These are phyloP conservation scores for Smithornis capensis DNA, from an alignment of 2,113 vertebrate genomes.

Conservation along the genomic window DNA sequence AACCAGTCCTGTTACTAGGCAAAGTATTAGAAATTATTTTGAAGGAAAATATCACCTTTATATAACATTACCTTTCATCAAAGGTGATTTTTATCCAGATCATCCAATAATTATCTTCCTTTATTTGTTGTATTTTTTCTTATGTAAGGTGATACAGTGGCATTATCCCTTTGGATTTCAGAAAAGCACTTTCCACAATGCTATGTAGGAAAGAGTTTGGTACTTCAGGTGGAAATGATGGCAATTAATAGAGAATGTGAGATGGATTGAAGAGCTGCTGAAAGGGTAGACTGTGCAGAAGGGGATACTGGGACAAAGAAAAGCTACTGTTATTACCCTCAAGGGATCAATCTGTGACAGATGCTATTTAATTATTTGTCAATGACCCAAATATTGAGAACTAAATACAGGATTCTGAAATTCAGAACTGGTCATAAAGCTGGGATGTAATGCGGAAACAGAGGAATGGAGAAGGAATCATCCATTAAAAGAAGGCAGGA, in stretches of 20 bases:
- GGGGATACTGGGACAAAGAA: background rate
- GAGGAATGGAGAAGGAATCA: background rate
- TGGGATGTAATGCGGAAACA: background rate
- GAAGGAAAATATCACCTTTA: background rate
- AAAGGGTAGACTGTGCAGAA: background rate
- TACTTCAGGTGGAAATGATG: background rate
- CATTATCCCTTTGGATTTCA: background rate
- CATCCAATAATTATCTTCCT: background rate
- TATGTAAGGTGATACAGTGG: background rate
- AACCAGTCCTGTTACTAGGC: background rate
- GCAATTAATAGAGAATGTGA: background rate
- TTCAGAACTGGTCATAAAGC: background rate
- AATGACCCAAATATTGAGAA: background rate
- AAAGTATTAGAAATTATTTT: background rate
- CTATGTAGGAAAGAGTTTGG: background rate
- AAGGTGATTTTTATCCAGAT: background rate
- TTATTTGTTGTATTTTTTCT: background rate
- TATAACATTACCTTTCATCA: background rate
- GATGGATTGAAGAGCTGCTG: background rate
- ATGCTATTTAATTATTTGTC: background rate
- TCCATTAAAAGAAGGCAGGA: background rate
- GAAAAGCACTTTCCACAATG: background rate
- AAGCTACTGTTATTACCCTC: background rate
- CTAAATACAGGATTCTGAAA: background rate
- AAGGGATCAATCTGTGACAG: background rate